Percentiles rank a stretch among this genome's conserved stretches.
Evolutionary conservation across 1,140 invertebrate genomes (phyloP).

Genomic region (Homarus americanus): DNA sequence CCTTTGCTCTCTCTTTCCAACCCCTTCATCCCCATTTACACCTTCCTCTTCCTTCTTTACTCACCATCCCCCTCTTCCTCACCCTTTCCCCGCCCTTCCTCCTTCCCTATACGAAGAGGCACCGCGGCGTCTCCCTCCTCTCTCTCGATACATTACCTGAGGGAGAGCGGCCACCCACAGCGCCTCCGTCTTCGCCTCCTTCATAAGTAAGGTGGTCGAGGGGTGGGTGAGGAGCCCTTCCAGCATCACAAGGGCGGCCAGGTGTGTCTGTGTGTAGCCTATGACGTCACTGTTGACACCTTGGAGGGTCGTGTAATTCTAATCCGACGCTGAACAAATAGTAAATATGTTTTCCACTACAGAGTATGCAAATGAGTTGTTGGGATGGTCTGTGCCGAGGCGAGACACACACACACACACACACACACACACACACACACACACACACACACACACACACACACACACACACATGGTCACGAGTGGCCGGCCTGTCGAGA

Average conservation of each 20-base stretch:
- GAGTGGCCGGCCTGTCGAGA: no score
- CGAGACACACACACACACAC: neutral
- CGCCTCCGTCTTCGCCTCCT: neutral
- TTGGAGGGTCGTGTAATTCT: conserved; percentile 15
- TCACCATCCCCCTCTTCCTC: conserved; percentile 8
- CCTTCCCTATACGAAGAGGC: no score
- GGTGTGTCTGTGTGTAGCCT: conserved; percentile 12
- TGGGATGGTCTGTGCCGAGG: neutral
- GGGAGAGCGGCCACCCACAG: neutral
- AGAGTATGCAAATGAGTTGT: conserved; percentile 38
- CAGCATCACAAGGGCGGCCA: conserved; percentile 8
- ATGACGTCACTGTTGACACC: conserved; percentile 32
- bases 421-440: conserved; percentile 22
- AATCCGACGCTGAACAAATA: conserved; percentile 45
- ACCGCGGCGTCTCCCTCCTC: neutral
- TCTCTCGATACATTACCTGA: neutral
- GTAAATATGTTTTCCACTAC: conserved; percentile 51
- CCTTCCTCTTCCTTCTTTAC: neutral
- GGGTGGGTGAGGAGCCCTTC: neutral
- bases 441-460: conserved; percentile 27
- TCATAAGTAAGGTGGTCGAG: neutral
- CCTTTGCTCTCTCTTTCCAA: neutral
- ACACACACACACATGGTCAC: neutral
- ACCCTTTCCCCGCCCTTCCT: neutral
- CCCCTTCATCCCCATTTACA: neutral